Conservation (phyloP, 2,113 vertebrate genomes). For the Tupaia chinensis region DNA sequence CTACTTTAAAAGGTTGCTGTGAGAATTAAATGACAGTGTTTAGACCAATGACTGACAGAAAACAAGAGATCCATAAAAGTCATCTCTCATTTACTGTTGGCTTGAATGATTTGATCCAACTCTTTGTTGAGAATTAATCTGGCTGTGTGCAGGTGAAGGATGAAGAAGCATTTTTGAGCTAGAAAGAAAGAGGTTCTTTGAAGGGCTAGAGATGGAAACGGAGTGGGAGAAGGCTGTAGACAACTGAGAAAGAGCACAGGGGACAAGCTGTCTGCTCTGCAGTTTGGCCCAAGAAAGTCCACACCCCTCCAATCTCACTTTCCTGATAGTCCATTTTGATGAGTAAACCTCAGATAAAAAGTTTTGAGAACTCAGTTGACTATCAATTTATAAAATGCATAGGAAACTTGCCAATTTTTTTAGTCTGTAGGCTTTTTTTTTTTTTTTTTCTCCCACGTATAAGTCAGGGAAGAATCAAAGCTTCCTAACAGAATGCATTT, state of each 20-base stretch:
- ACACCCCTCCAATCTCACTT: neutral
- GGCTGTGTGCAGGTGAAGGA: neutral
- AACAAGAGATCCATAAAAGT: neutral
- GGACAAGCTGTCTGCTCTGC: neutral
- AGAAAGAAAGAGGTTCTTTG: neutral
- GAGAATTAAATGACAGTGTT: neutral
- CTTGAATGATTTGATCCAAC: neutral
- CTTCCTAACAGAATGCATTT: constrained; percentile 55
- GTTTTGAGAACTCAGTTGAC: neutral
- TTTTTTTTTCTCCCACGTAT: neutral
- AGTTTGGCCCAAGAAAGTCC: neutral
- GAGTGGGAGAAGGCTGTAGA: neutral
- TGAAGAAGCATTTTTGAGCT: neutral
- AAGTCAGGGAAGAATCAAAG: constrained; percentile 53
- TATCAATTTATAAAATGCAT: neutral
- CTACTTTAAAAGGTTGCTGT: neutral
- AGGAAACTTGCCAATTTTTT: neutral
- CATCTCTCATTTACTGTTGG: neutral
- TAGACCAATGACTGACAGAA: neutral
- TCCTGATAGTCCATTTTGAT: neutral
- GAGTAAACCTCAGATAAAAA: neutral
- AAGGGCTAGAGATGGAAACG: neutral
- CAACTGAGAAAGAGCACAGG: neutral
- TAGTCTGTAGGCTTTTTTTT: neutral
- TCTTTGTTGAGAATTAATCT: neutral